These are phyloP conservation scores for Dinothrombium tinctorium DNA, from an alignment of 1,140 invertebrate genomes.

Conservation along the genomic window DNA sequence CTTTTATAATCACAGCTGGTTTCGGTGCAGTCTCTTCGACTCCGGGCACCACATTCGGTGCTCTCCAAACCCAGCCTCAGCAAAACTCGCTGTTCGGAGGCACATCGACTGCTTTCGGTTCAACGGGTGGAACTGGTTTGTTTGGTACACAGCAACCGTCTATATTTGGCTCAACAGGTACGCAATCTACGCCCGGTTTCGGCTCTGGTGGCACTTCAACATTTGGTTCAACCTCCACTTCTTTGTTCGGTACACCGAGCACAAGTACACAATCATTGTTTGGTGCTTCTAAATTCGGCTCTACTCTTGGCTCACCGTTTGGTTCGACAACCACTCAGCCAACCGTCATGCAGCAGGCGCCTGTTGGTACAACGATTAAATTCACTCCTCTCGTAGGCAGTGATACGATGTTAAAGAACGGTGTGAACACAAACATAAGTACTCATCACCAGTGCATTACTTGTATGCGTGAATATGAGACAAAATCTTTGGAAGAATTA, in stretches of 20 bases:
- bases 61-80: too few relatives aligned
- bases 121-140: neutral
- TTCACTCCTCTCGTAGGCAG: conserved; percentile 54
- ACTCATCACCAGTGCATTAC: conserved; percentile 86
- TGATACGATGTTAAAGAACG: conserved; percentile 77
- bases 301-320: neutral
- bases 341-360: conserved; percentile 16
- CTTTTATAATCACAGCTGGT: too few relatives aligned
- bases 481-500: conserved; percentile 77
- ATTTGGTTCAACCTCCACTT: conserved; percentile 3
- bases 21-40: too few relatives aligned
- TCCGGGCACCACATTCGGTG: too few relatives aligned
- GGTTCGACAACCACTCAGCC: conserved; percentile 11
- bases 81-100: neutral
- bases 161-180: neutral
- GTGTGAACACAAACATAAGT: conserved; percentile 48
- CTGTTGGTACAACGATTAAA: conserved; percentile 45
- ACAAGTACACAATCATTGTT: conserved; percentile 1
- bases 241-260: neutral
- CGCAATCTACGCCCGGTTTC: neutral
- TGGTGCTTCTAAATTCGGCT: neutral
- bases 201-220: neutral
- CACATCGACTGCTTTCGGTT: neutral
- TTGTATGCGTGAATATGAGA: conserved; percentile 92
- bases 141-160: conserved; percentile 1